Percentiles rank a stretch among this genome's conserved stretches.
Evolutionary conservation across 2,113 vertebrate genomes (phyloP).

Genomic region (Phaethon lepturus): DNA sequence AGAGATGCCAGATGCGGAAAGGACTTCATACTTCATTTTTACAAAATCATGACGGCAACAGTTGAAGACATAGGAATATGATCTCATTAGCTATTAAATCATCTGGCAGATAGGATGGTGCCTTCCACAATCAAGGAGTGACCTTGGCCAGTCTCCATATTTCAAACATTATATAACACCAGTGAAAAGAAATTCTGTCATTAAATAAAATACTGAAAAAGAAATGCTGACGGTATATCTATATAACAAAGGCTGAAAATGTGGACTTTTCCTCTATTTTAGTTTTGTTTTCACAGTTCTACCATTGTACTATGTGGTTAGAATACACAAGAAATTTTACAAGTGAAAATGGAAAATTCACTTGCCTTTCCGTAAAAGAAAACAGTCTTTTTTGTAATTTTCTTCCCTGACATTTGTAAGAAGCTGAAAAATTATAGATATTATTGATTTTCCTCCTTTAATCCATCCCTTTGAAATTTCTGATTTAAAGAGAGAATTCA

Average conservation of each 20-base stretch:
- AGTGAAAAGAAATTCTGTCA: slow-evolving; percentile 56
- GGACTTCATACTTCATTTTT: slow-evolving; percentile 82
- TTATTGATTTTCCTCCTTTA: background rate
- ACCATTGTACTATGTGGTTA: background rate
- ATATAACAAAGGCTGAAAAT: background rate
- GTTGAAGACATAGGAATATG: slow-evolving; percentile 76
- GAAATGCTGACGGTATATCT: background rate
- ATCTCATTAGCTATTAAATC: slow-evolving; percentile 80
- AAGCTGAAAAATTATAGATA: background rate
- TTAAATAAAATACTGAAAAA: slow-evolving; percentile 46
- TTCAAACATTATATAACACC: slow-evolving; percentile 38
- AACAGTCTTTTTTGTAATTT: background rate
- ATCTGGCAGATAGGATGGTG: slow-evolving; percentile 61
- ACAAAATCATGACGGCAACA: slow-evolving; percentile 77
- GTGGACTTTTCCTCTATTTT: background rate
- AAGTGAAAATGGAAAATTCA: background rate
- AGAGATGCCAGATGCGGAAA: slow-evolving; percentile 82
- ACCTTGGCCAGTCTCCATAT: slow-evolving; percentile 52
- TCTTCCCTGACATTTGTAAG: background rate
- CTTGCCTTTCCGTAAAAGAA: background rate
- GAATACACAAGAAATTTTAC: background rate
- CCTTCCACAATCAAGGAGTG: slow-evolving; percentile 54
- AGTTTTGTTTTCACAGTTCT: slow-evolving; percentile 4
- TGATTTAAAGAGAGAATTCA: background rate
- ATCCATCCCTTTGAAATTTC: background rate